Evolutionary conservation across 2,888 invertebrate genomes (phyloP).

Genomic region (Creontiades dilutus): DNA sequence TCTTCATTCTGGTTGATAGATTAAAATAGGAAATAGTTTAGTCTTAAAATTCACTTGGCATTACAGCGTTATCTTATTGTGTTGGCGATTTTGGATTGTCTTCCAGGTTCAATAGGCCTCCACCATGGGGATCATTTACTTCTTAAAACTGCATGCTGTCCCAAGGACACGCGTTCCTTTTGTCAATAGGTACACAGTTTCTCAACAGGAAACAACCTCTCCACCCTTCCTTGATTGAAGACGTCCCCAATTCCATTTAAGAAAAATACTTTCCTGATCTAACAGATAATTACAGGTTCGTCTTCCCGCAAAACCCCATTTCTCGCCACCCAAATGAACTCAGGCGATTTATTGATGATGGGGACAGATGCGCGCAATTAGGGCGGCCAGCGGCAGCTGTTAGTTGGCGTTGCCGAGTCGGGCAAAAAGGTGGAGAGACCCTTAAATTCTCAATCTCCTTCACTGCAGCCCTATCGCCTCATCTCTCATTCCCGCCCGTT

Average conservation of each 20-base stretch:
- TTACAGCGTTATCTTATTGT: no score
- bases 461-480: neutral
- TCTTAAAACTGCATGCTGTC: no score
- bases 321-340: constrained; percentile 42
- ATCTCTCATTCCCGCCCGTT: constrained; percentile 28
- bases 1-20: no score
- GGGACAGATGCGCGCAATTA: constrained; percentile 53
- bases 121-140: no score
- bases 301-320: constrained; percentile 26
- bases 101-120: no score
- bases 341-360: constrained; percentile 50
- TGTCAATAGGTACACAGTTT: neutral
- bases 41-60: no score
- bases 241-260: constrained; percentile 17
- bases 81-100: no score
- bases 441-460: constrained; percentile 42
- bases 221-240: constrained; percentile 24
- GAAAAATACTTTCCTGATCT: constrained; percentile 22
- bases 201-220: neutral
- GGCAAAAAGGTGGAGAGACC: constrained; percentile 9
- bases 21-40: no score
- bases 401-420: constrained; percentile 6
- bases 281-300: constrained; percentile 45
- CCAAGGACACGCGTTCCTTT: no score
- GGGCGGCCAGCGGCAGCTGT: constrained; percentile 43